Evolutionary conservation across 92 coral and sea anemone genomes (phyloP), one percentile per base, ranked within the genome.

Genomic region (Scolanthus callimorphus): DNA sequence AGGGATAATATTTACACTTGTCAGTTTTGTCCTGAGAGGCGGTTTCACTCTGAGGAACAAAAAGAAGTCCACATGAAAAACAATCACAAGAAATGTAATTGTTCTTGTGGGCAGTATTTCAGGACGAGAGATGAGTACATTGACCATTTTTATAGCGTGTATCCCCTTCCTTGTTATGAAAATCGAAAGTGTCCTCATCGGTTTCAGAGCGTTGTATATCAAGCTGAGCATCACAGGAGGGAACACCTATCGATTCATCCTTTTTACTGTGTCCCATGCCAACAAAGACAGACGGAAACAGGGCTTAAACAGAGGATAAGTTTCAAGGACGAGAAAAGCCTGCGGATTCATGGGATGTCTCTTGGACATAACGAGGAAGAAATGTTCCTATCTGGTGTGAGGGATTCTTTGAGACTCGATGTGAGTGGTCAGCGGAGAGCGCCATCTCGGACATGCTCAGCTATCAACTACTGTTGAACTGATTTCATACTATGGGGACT

Each of bases 101-200:
- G 99, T 30, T 85, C 96, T n/a, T 94, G 99, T 24, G 96, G 84
- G 20, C 62, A 74, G 60, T 94, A 88, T 43, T 94, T 94, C 47
- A 67, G 67, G 52, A 88, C 77, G 15, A 72, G 99, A 2, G 90
- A 74, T 31, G 80, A 85, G 6, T 94, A 94, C 56, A 65, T 94
- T 22, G 82, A 80, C 10, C 99, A 94, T 52, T 94, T 94, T 29
- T 94, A 94, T 68, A 49, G 79, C 9, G 83, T 88, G 17, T 94
- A 94, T 11, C 99, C 99, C 2, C 74, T 94, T 25, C 87, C 96
- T 9, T 94, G 99, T 55, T 88, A 80, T 29, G 99, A 94, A 53
- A 94, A 94, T 59, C 86, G 99, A 20, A 94, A 94, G 27, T 94
- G 99, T 56, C 99, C 99, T 2, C 94, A 88, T 12, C 75, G 99